Evolutionary conservation across 2,797 vertebrate species (phyloP).

Genomic region (Gouania willdenowi): DNA sequence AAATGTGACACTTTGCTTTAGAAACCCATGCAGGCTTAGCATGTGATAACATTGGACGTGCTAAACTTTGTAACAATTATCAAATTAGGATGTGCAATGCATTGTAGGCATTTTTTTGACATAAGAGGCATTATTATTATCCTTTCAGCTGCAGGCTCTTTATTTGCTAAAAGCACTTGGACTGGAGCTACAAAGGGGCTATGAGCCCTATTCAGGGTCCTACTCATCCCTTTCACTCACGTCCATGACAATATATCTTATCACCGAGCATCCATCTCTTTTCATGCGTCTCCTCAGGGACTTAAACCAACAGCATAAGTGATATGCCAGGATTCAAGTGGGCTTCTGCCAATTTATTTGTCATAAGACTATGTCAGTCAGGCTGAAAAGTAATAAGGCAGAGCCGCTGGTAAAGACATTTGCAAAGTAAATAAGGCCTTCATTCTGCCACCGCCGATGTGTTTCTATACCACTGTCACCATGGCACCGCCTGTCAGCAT

Average conservation of each 20-base stretch:
- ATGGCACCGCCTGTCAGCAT: conserved; percentile 35
- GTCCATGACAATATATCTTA: conserved; percentile 50
- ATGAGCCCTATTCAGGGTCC: conserved; percentile 19
- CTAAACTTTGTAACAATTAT: conserved; percentile 41
- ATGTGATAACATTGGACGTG: conserved; percentile 36
- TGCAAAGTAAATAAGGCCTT: conserved; percentile 55
- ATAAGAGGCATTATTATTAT: conserved; percentile 47
- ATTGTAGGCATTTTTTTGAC: conserved; percentile 45
- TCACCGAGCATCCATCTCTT: conserved; percentile 35
- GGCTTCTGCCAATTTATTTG: conserved; percentile 49
- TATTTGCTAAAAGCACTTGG: conserved; percentile 35
- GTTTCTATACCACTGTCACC: conserved; percentile 28
- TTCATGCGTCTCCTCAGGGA: conserved; percentile 45
- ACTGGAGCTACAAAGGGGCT: conserved; percentile 37
- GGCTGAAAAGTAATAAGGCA: conserved; percentile 39
- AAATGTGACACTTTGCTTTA: conserved; percentile 43
- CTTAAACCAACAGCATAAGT: conserved; percentile 28
- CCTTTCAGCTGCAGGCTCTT: conserved; percentile 29
- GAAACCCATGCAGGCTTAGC: conserved; percentile 29
- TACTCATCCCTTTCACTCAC: conserved; percentile 19
- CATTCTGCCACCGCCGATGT: conserved; percentile 32
- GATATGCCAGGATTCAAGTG: conserved; percentile 35
- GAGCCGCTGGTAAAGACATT: conserved; percentile 44
- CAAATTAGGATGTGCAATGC: conserved; percentile 34
- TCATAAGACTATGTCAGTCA: conserved; percentile 42